A percentile compares a stretch with the other conserved stretches of the same genome.
phyloP scores from a whole-genome alignment of 2,113 vertebrate genomes.

The Gambusia affinis region DNA sequence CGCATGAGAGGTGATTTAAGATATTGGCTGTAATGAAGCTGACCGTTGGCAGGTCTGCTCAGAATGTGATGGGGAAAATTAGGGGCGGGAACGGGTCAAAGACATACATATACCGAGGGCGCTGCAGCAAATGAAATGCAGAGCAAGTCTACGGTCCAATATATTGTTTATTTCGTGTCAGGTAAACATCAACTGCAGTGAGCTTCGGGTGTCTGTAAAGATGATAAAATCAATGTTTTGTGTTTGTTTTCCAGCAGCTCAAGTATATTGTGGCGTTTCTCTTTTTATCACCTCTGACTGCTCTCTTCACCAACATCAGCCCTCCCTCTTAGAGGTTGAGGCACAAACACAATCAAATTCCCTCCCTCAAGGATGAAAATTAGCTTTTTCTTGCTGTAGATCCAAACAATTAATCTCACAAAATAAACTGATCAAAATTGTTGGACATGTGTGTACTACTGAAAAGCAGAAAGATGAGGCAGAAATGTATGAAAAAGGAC shows the following conservation, averaged over 20 bases:
- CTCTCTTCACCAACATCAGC: slow-evolving; percentile 56
- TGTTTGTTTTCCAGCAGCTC: slow-evolving; percentile 71
- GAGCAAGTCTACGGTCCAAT: slow-evolving; percentile 66
- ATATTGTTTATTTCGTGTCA: slow-evolving; percentile 77
- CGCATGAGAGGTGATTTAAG: slow-evolving; percentile 83
- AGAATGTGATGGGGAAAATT: slow-evolving; percentile 84
- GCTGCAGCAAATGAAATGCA: slow-evolving; percentile 74
- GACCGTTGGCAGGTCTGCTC: slow-evolving; percentile 81
- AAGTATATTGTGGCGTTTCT: slow-evolving; percentile 62
- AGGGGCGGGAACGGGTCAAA: slow-evolving; percentile 78
- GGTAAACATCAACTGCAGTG: slow-evolving; percentile 73
- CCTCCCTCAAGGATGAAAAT: slow-evolving; percentile 45
- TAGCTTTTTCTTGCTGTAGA: slow-evolving; percentile 15
- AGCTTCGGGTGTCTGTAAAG: slow-evolving; percentile 69
- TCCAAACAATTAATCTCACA: slow-evolving; percentile 10
- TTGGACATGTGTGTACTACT: background rate
- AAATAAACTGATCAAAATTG: slow-evolving; percentile 29
- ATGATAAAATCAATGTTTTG: slow-evolving; percentile 81
- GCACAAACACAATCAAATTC: slow-evolving; percentile 53
- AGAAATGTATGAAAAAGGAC: slow-evolving; percentile 39
- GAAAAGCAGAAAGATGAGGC: slow-evolving; percentile 28
- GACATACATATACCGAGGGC: slow-evolving; percentile 68
- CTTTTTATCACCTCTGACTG: slow-evolving; percentile 73
- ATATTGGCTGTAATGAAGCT: slow-evolving; percentile 85
- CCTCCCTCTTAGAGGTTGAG: slow-evolving; percentile 46